Percentiles rank a stretch among this genome's conserved stretches.
Evolutionary conservation across 2,888 invertebrate species (phyloP).

Genomic region (Dynastes maya): DNA sequence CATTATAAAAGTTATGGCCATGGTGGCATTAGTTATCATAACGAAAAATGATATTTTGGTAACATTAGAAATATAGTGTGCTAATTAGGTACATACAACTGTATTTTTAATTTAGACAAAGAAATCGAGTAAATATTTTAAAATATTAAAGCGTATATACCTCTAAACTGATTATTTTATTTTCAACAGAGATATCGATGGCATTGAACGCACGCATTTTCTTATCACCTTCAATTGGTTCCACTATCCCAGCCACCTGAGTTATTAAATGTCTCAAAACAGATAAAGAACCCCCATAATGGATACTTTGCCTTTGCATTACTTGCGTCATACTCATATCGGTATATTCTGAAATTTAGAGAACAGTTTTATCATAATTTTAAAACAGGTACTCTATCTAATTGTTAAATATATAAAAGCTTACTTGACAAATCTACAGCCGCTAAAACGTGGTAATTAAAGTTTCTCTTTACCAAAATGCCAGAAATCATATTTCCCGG

Average conservation of each 20-base stretch:
- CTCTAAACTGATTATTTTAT: constrained; percentile 89
- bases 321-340: constrained; percentile 95
- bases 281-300: constrained; percentile 84
- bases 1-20: no score
- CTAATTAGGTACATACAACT: no score
- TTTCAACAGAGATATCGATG: constrained; percentile 87
- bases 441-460: constrained; percentile 96
- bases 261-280: constrained; percentile 84
- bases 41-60: no score
- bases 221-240: constrained; percentile 80
- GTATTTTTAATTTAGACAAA: no score
- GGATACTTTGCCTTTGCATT: constrained; percentile 92
- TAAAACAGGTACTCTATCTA: neutral
- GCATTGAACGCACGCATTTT: constrained; percentile 87
- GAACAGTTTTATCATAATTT: neutral
- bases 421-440: constrained; percentile 91
- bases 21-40: no score
- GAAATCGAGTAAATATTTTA: no score
- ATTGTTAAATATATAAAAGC: constrained; percentile 59
- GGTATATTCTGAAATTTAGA: constrained; percentile 84
- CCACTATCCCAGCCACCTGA: constrained; percentile 84
- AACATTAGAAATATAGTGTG: no score
- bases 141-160: constrained; percentile 64
- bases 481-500: constrained; percentile 90
- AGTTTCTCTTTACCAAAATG: constrained; percentile 96